Base-by-base conservation (phyloP, 1,140 invertebrate species). In the Campodea augens region DNA sequence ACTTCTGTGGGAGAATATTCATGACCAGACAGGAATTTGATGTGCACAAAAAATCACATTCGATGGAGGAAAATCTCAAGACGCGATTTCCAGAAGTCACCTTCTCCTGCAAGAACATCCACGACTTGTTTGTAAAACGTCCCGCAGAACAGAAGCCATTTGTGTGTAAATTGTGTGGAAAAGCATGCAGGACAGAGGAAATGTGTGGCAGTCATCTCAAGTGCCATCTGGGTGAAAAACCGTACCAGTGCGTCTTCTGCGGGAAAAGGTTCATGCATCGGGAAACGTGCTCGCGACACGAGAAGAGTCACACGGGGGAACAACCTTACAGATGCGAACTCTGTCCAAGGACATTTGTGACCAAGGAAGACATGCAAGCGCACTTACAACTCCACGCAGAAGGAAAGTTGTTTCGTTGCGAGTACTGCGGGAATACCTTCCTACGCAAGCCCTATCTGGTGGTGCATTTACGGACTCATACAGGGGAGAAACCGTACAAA, bases 401-500 rank as follows among this genome's bases (percentile, higher is more conserved):
- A 32, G 27, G 27, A 15, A 32, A 32, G 27, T 15, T 32, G 27
- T 32, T 32, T 15, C 27, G 27, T 7, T 32, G 27, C 27, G 27
- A 32, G 27, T 32, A 32, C 27, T 32, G 27, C 27, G 27, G 27
- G 27, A 32, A 32, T 15, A 32, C 27, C 27, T 32, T 32, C 15
- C 15, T 32, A 15, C 27, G 27, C 27, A 32, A 32, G 27, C 27
- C 27, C 27, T 32, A 32, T 15, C 15, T 32, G 27, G 27, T 32
- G 27, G 27, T 32, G 27, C 27, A 32, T 15, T 15, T 32, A 15
- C 41, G 44, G 38, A 52, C 60, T 18, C 63, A 65, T 47, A 63
- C 60, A 5, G 60, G 62, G 24, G 58, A 62, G 45, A 67, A 67
- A 43, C 63, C 67, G 1, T 67, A 61, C 48, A 51, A 48, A 1